phyloP scores from a whole-genome alignment of 2,113 vertebrate genomes.

The Natator depressus region DNA sequence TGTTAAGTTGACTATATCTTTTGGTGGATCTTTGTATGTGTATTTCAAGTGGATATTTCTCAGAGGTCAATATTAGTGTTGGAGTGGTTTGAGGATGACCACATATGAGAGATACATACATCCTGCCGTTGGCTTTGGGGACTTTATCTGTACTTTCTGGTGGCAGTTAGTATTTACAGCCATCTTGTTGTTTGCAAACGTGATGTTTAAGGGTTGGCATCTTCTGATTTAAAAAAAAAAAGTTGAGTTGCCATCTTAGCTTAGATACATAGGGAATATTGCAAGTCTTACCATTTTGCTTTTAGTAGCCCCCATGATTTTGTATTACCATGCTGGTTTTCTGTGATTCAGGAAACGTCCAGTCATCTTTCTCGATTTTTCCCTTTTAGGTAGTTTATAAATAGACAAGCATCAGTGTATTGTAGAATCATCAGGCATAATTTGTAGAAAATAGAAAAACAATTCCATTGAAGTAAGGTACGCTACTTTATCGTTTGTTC shows the following conservation, averaged over 20 bases:
- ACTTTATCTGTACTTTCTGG: background rate
- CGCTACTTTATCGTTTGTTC: slow-evolving; percentile 47
- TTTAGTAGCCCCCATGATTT: slow-evolving; percentile 34
- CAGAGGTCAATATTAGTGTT: slow-evolving; percentile 72
- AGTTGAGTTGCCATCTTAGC: slow-evolving; percentile 51
- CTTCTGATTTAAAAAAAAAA: slow-evolving; percentile 50
- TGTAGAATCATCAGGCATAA: background rate
- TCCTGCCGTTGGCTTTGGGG: slow-evolving; percentile 70
- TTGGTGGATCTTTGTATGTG: slow-evolving; percentile 71
- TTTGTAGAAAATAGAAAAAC: background rate
- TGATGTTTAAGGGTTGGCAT: slow-evolving; percentile 68
- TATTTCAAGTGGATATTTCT: slow-evolving; percentile 74
- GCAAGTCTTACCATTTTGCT: slow-evolving; percentile 59
- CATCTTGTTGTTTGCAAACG: slow-evolving; percentile 60
- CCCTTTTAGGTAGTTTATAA: background rate
- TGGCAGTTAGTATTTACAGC: slow-evolving; percentile 68
- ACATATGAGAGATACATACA: slow-evolving; percentile 67
- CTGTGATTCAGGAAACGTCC: background rate
- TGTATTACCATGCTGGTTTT: background rate
- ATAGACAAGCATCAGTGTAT: background rate
- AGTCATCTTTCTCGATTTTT: slow-evolving; percentile 40
- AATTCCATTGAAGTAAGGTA: slow-evolving; percentile 15
- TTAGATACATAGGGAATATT: slow-evolving; percentile 62
- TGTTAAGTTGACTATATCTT: slow-evolving; percentile 70
- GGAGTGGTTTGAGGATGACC: slow-evolving; percentile 72